Evolutionary conservation across 2,888 invertebrate species (phyloP), one percentile per base, ranked within the genome.

Genomic region (Melanostoma scalare): DNA sequence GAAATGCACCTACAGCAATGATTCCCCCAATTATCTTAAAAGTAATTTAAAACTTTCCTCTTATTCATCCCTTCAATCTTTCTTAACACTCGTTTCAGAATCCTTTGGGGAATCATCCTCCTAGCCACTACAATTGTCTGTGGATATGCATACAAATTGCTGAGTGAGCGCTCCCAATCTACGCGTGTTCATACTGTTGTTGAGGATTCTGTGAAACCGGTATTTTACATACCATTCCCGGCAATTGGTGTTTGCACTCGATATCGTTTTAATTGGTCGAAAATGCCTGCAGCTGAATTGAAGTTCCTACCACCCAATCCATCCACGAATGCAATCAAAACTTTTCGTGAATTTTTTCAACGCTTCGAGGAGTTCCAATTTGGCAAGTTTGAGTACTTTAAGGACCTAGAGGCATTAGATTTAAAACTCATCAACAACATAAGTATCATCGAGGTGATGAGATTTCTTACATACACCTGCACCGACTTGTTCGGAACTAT

Each of bases 401-500:
- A 84, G 80, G 20, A 84, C 65, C 6, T 81, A n/a, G 9, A 61
- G 40, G 67, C 65, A 31, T 55, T 78, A 36, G 69, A 84, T 33
- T 67, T 90, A 3, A 44, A 80, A 1, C 79, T 87, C 9, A 74
- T 91, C n/a, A 87, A 89, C 61, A 74, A 81, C 3, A 63, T 91
- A 9, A 86, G 90, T 82, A 72, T 91, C 20, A 53, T 86, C 0
- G 76, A 87, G 0, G 88, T 91, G 0, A 74, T 89, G 85, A 74
- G 86, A 6, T 87, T 86, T 72, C 56, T 87, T 0, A 86, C 85
- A 30, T 84, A 87, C 9, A 61, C 86, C 8, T 92, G 92, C 77
- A 86, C 87, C 0, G 91, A 92, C 36, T 60, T 92, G 3, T 90
- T 92, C 53, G 73, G 89, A 50, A 63, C 30, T 6, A 89, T 88